A percentile compares a stretch with the other conserved stretches of the same genome.
phyloP scores from a whole-genome alignment of 2,888 invertebrate species.

The Hyalella azteca region DNA sequence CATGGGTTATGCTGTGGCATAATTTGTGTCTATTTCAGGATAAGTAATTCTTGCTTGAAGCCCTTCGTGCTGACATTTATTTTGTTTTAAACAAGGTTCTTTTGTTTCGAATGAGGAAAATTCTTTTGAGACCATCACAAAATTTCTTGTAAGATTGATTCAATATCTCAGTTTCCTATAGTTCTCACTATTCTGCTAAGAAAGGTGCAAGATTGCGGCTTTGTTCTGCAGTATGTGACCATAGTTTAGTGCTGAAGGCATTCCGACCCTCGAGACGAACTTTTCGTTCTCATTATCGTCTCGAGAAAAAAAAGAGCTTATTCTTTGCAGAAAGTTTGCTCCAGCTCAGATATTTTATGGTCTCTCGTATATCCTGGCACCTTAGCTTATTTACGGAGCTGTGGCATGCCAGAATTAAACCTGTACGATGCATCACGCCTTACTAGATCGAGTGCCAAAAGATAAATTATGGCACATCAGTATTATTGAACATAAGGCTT shows the following conservation, averaged over 20 bases:
- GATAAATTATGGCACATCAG: too few relatives aligned
- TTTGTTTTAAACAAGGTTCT: neutral
- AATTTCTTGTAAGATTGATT: too few relatives aligned
- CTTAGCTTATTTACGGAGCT: neutral
- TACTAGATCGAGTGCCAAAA: too few relatives aligned
- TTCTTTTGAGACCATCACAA: neutral
- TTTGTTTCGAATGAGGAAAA: neutral
- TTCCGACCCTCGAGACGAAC: conserved; percentile 3
- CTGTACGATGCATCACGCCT: too few relatives aligned
- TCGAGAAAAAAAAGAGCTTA: conserved; percentile 12
- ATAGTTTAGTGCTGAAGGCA: neutral
- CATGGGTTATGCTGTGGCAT: too few relatives aligned
- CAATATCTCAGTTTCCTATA: too few relatives aligned
- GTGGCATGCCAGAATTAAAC: conserved; percentile 7
- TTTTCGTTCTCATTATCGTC: conserved; percentile 17
- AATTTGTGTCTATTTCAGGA: too few relatives aligned
- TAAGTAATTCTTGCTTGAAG: too few relatives aligned
- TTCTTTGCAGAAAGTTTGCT: conserved; percentile 21
- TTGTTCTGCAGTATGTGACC: neutral
- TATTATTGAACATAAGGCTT: too few relatives aligned
- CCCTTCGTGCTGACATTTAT: too few relatives aligned
- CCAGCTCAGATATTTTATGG: conserved; percentile 7
- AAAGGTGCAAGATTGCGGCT: neutral
- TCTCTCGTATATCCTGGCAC: neutral
- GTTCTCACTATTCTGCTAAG: too few relatives aligned